Evolutionary conservation across 2,888 invertebrate species (phyloP).

Genomic region (Drosophila pegasa): DNA sequence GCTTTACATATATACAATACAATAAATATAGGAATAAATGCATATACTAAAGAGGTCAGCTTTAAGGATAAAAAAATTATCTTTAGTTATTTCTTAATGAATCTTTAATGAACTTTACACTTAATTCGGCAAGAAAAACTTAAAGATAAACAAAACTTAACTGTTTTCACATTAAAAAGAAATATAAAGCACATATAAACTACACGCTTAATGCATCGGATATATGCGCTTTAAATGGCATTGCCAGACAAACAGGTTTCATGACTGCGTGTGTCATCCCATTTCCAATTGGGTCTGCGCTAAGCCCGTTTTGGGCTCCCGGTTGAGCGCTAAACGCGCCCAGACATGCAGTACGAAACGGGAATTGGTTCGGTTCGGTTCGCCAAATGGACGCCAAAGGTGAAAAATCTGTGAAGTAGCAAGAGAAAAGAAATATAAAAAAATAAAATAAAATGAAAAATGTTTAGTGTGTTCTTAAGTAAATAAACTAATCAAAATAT

Average conservation of each 20-base stretch:
- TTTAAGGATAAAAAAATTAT: too few species aligned
- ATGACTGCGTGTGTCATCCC: conserved; percentile 24
- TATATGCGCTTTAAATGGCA: conserved; percentile 7
- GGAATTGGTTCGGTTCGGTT: conserved; percentile 79
- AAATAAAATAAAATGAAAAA: background rate
- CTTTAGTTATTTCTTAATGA: background rate
- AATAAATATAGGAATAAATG: too few species aligned
- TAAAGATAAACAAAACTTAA: background rate
- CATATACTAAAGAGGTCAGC: too few species aligned
- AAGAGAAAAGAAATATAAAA: background rate
- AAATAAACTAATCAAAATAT: background rate
- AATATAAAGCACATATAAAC: background rate
- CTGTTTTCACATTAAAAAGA: background rate
- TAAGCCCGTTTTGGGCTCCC: conserved; percentile 69
- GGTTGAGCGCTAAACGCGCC: conserved; percentile 56
- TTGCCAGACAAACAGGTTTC: conserved; percentile 56
- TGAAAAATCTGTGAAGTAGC: conserved; percentile 31
- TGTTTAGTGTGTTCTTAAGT: background rate
- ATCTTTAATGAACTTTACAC: background rate
- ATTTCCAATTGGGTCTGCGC: conserved; percentile 64
- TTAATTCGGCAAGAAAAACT: background rate
- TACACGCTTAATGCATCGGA: background rate
- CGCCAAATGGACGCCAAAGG: conserved; percentile 64
- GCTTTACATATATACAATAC: too few species aligned
- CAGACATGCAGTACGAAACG: conserved; percentile 78